A percentile compares a stretch with the other conserved stretches of the same genome.
phyloP scores from a whole-genome alignment of 2,113 vertebrate species.

The Mormoops blainvillei region DNA sequence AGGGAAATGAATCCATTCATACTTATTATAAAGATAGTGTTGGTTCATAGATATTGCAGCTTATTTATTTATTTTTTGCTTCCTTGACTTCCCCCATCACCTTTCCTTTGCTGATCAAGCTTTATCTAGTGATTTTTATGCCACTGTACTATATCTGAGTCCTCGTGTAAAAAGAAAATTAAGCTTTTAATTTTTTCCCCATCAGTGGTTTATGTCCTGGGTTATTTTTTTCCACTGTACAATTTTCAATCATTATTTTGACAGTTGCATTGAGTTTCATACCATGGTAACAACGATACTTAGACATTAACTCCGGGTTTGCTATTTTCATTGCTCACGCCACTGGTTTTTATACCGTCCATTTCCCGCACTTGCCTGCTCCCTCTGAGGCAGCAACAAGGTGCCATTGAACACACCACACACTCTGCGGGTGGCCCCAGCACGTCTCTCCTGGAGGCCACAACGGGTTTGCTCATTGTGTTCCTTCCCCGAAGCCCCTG shows the following conservation, averaged over 20 bases:
- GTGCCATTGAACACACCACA: rapidly evolving
- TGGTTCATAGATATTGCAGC: background rate
- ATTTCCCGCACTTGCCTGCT: background rate
- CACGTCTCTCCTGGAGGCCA: background rate
- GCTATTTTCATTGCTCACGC: background rate
- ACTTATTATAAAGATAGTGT: background rate
- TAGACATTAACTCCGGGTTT: background rate
- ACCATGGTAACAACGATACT: background rate
- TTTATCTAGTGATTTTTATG: background rate
- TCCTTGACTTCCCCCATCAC: background rate
- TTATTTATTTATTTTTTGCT: background rate
- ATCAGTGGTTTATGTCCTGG: background rate
- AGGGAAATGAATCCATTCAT: background rate
- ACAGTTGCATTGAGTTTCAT: background rate
- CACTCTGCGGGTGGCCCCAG: background rate
- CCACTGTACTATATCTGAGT: background rate
- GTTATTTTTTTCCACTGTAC: background rate
- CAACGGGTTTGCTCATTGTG: too few relatives aligned
- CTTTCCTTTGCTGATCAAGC: background rate
- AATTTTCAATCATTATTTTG: background rate
- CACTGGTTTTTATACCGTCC: background rate
- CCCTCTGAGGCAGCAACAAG: background rate
- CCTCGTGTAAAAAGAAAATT: background rate
- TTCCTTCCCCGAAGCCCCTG: background rate
- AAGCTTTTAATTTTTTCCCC: background rate